These are phyloP conservation scores for Hiodon alosoides DNA, from an alignment of 2,113 vertebrate species.

Conservation along the genomic window DNA sequence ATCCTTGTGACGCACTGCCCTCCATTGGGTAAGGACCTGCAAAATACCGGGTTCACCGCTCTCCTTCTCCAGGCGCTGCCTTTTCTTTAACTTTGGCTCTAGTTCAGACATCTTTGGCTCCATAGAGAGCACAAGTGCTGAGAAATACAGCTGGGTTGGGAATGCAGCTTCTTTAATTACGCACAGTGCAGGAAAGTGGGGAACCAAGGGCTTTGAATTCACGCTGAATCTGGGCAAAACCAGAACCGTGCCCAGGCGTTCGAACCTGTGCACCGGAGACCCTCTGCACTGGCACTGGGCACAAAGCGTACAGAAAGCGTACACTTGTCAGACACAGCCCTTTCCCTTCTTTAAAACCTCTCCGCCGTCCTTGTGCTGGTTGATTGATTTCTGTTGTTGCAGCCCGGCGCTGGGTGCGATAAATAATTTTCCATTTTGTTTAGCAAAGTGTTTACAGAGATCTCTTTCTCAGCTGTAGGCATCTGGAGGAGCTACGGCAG, in stretches of 20 bases:
- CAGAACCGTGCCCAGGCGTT: too few species aligned
- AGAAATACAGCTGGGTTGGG: neutral
- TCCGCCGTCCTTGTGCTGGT: constrained; percentile 45
- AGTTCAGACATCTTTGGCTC: neutral
- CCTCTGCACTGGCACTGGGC: too few species aligned
- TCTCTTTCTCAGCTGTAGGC: constrained; percentile 50
- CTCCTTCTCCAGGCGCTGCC: neutral
- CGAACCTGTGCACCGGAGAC: too few species aligned
- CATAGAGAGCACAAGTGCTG: neutral
- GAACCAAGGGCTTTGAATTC: too few species aligned
- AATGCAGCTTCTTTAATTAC: too few species aligned
- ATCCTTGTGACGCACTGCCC: constrained; percentile 93
- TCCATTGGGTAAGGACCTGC: constrained; percentile 77
- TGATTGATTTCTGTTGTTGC: constrained; percentile 56
- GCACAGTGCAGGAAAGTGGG: too few species aligned
- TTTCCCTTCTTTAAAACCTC: constrained; percentile 30
- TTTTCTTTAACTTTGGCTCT: neutral
- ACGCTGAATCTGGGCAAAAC: too few species aligned
- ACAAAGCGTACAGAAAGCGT: too few species aligned
- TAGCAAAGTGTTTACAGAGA: constrained; percentile 65
- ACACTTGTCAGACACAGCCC: neutral
- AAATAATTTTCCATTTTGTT: constrained; percentile 67
- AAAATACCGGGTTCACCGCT: constrained; percentile 5
- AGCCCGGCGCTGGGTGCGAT: constrained; percentile 50
- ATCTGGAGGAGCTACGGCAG: constrained; percentile 75